These are phyloP conservation scores for Periophthalmus magnuspinnatus DNA, from an alignment of 2,797 vertebrate genomes.

Conservation along the genomic window DNA sequence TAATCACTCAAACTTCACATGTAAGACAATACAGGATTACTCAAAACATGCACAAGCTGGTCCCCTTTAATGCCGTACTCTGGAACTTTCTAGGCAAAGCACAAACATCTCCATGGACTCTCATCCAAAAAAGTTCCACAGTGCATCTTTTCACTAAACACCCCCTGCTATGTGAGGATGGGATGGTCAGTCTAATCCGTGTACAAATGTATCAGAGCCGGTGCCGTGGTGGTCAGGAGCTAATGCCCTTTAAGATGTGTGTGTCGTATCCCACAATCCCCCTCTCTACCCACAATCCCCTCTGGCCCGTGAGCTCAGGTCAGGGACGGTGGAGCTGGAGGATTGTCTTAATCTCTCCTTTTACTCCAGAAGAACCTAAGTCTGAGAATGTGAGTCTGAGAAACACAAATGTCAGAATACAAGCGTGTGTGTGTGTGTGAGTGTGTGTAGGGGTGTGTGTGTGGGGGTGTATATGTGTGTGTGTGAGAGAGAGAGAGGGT, in stretches of 20 bases:
- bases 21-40: too few species aligned
- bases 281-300: constrained; percentile 67
- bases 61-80: too few species aligned
- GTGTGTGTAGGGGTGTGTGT: too few species aligned
- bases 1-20: too few species aligned
- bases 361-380: constrained; percentile 75
- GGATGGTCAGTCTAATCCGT: constrained; percentile 60
- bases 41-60: too few species aligned
- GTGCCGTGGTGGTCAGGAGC: constrained; percentile 63
- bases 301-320: constrained; percentile 78
- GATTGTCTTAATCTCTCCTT: constrained; percentile 82
- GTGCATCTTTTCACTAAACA: not conserved
- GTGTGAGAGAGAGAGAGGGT: too few species aligned
- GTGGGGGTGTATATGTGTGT: too few species aligned
- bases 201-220: constrained; percentile 64
- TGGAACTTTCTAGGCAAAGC: too few species aligned
- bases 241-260: constrained; percentile 69
- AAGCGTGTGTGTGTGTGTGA: too few species aligned
- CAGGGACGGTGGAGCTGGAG: constrained; percentile 75
- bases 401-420: too few species aligned
- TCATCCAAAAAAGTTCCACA: too few species aligned
- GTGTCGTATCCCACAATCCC: constrained; percentile 56
- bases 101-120: too few species aligned
- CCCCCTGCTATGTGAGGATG: not conserved
- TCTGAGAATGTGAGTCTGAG: constrained; percentile 75